A percentile compares a stretch with the other conserved stretches of the same genome.
These are phyloP conservation scores for Thymelicus lineola DNA, from an alignment of 2,888 invertebrate species.

Conservation along the genomic window DNA sequence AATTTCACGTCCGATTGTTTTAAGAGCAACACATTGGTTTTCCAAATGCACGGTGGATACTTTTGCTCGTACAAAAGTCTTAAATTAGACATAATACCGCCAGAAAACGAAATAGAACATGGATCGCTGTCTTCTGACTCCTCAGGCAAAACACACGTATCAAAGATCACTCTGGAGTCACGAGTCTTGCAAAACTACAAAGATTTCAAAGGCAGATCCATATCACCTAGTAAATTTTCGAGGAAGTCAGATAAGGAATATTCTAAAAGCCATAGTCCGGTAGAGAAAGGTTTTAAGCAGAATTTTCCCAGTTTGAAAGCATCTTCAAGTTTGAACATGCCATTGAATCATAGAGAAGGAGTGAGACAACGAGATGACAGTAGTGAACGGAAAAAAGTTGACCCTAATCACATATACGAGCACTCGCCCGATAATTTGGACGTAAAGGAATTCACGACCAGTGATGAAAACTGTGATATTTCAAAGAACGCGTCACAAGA, in stretches of 20 bases:
- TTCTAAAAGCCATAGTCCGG: constrained; percentile 80
- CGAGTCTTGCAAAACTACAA: constrained; percentile 63
- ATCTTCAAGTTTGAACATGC: constrained; percentile 69
- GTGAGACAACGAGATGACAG: constrained; percentile 51
- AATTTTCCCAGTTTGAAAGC: constrained; percentile 65
- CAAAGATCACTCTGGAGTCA: constrained; percentile 69
- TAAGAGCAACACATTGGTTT: constrained; percentile 90
- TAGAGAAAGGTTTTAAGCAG: constrained; percentile 72
- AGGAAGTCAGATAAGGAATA: constrained; percentile 69
- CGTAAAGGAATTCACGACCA: constrained; percentile 63
- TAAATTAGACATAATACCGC: constrained; percentile 77
- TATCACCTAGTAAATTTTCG: constrained; percentile 69
- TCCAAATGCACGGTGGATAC: constrained; percentile 94
- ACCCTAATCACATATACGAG: constrained; percentile 72
- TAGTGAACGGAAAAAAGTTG: constrained; percentile 52
- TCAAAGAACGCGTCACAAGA: constrained; percentile 64
- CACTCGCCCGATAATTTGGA: constrained; percentile 75
- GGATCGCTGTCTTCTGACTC: constrained; percentile 75
- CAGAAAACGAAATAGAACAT: constrained; percentile 74
- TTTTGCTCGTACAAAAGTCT: constrained; percentile 88
- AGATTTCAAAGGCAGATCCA: constrained; percentile 65
- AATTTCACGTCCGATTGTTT: constrained; percentile 88
- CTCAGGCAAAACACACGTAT: constrained; percentile 68
- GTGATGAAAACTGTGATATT: constrained; percentile 63
- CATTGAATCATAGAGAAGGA: constrained; percentile 54